Evolutionary conservation across 2,797 vertebrate genomes (phyloP), one percentile per base, ranked within the genome.

Genomic region (Melopsittacus undulatus): DNA sequence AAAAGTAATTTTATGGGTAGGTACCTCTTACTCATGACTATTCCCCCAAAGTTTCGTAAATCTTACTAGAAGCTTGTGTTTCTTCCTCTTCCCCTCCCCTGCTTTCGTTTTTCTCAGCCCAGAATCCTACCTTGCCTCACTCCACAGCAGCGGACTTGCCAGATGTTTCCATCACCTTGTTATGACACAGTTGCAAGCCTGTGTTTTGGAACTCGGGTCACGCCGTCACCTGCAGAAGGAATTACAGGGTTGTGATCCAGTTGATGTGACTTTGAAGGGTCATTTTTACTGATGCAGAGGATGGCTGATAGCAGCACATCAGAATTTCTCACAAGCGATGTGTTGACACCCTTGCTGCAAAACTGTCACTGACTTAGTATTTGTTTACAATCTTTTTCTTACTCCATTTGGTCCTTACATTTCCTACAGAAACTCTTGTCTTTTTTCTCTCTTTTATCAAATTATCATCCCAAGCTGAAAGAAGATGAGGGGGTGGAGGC

Each of bases 391-490:
- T 34, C 34, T 23, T 4, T 57, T 63, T 59, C 46, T 70, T 27
- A 46, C 11, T 30, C 78, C 13, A 5, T 52, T 78, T 46, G 21
- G 18, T 80, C 45, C 57, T 56, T 67, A 48, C 63, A 45, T 59
- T 46, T n/a, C 56, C 34, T 32, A 9, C 5, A 8, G 18, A 59
- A 14, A 73, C 30, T 84, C 15, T 27, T 24, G 3, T 2, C 2
- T 26, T 77, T 76, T 38, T 83, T 52, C 87, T 54, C 19, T 1
- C 75, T 89, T 89, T 91, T 78, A n/a, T 63, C 56, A 42, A 76
- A 30, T 85, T 93, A 40, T 91, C 20, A 94, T 92, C 61, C 72
- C 45, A 68, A 70, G 36, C 79, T 92, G 94, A 83, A 86, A 57
- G 52, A 85, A 83, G 79, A 69, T 78, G 84, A 78, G 68, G 38